Conservation (phyloP, 2,888 invertebrate genomes). For the Conistra vaccinii region DNA sequence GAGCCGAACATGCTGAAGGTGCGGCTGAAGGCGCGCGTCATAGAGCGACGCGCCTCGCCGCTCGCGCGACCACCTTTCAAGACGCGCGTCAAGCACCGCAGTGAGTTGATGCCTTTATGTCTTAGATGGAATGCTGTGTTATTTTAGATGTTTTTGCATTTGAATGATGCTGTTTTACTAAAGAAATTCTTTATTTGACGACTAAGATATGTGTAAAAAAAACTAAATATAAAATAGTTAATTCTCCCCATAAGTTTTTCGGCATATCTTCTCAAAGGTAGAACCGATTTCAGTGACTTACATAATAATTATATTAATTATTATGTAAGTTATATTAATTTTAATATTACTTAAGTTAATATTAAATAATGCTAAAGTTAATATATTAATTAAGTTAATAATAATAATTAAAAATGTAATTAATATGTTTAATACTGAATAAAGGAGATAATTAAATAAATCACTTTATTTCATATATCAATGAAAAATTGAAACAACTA, state of each 20-base stretch:
- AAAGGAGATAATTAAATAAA: too few species aligned
- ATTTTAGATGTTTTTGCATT: constrained; percentile 28
- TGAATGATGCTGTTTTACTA: constrained; percentile 14
- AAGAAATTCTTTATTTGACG: background rate
- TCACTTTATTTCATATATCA: background rate
- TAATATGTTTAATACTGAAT: too few species aligned
- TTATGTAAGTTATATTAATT: too few species aligned
- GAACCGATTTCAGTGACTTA: background rate
- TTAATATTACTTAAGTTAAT: too few species aligned
- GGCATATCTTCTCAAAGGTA: background rate
- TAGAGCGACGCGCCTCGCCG: constrained; percentile 98
- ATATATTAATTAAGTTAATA: too few species aligned
- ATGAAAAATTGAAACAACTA: background rate
- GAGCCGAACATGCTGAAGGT: constrained; percentile 99
- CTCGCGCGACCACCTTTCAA: constrained; percentile 95
- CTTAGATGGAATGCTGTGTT: constrained; percentile 19
- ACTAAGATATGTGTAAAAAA: background rate
- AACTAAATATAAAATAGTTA: background rate
- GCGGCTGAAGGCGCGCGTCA: constrained; percentile 98
- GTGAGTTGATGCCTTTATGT: constrained; percentile 76
- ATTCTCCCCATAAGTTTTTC: background rate
- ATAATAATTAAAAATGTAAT: too few species aligned
- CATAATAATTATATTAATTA: too few species aligned
- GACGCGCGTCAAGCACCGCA: constrained; percentile 92
- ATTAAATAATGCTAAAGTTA: too few species aligned